Evolutionary conservation across 2,113 vertebrate genomes (phyloP), one percentile per base, ranked within the genome.

Genomic region (Carlito syrichta): DNA sequence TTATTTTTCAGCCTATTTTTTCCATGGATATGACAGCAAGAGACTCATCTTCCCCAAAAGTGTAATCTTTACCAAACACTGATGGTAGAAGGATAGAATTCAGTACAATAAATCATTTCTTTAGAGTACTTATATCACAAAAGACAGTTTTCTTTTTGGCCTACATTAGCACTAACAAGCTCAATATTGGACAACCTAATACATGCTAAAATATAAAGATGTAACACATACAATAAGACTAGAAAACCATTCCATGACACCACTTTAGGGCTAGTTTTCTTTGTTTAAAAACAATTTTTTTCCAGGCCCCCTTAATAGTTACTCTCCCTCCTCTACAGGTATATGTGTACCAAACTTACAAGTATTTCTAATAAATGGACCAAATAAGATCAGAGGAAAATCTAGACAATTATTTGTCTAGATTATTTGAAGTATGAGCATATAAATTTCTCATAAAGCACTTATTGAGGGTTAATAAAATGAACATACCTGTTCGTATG

Each of bases 401-500:
- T 2, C 11, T 22, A 50, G n/a, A n/a, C n/a, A 35, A 25, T 52
- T 38, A 35, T n/a, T 6, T n/a, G n/a, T n/a, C n/a, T n/a, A n/a
- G n/a, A n/a, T n/a, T n/a, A n/a, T n/a, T n/a, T n/a, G n/a, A n/a
- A n/a, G n/a, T n/a, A n/a, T n/a, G 54, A 22, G 16, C 38, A 73
- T 13, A n/a, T n/a, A n/a, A n/a, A n/a, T n/a, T n/a, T n/a, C n/a
- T n/a, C n/a, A n/a, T n/a, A n/a, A 71, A 92, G 22, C 14, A 86
- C 25, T 50, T 40, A 68, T 12, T 60, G 6, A 16, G 8, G 5
- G 17, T 8, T 25, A 77, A 56, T 14, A 6, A 45, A 56, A 5
- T 30, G 6, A 62, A 84, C 62, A 52, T 52, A 97, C 95, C 81
- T 93, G 76, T 11, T 97, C 83, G 12, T 74, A 19, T 48, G 13